Base-by-base conservation (phyloP, 2,888 invertebrate species). In the Acrocera orbiculus region DNA sequence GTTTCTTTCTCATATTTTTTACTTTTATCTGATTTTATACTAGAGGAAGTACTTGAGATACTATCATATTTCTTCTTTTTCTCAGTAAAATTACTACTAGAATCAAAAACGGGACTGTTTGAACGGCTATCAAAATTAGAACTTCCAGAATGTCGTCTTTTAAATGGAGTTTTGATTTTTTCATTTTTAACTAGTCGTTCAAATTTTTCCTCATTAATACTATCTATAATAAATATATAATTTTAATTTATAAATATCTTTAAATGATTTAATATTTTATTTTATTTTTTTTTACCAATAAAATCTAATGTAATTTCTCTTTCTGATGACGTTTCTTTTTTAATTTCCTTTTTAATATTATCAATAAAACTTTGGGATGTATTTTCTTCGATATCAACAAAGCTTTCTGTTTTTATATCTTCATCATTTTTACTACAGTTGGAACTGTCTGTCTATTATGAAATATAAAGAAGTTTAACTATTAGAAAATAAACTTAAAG, bases 1-100 rank as follows among this genome's bases (percentile, higher is more conserved):
- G 70, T 73, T 61, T 90, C 90, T 19, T 63, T 49, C 44, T 70
- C 66, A 11, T 20, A 15, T 22, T 42, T 31, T 11, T n/a, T n/a
- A n/a, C n/a, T 19, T 19, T 2, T 19, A 19, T 19, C 8, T 19
- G 19, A 7, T 19, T 2, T 19, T 5, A 2, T 19, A 19, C 19
- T n/a, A n/a, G n/a, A n/a, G n/a, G n/a, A n/a, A n/a, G n/a, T n/a
- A n/a, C n/a, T n/a, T n/a, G n/a, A n/a, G 19, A 7, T 4, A 23
- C 23, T 23, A 11, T 23, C 23, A n/a, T 23, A 4, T 4, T 23
- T 30, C 20, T n/a, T n/a, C 23, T 6, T 29, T 30, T 19, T 36
- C 34, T 26, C 32, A 16, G 9, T 51, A 16, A 44, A 48, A 13
- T 54, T 51, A 37, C 46, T 45, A 3, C 36, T 42, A 14, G 41